Conservation (phyloP, 1,140 invertebrate genomes). For the Pseudachorutes palmiensis region DNA sequence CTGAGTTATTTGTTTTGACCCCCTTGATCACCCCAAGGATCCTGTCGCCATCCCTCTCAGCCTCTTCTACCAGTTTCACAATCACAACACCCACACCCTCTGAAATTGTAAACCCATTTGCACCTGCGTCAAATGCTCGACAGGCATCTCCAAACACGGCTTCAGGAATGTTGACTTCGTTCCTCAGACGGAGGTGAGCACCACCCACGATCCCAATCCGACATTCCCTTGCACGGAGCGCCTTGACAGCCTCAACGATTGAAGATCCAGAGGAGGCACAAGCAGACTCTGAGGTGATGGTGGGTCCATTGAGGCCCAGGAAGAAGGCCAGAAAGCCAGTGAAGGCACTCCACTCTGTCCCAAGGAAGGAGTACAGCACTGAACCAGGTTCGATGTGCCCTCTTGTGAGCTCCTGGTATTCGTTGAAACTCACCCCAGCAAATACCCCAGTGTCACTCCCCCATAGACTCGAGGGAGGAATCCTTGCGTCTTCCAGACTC, state of each 20-base stretch:
- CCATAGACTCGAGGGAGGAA: slow-evolving; percentile 40
- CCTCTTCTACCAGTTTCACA: slow-evolving; percentile 5
- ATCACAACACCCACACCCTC: slow-evolving; percentile 14
- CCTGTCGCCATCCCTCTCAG: slow-evolving; percentile 9
- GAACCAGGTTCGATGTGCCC: not conserved
- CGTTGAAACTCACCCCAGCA: slow-evolving; percentile 42
- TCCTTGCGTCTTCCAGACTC: slow-evolving; percentile 53
- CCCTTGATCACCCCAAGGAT: slow-evolving; percentile 13
- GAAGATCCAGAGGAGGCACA: slow-evolving; percentile 19
- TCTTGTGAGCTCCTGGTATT: not conserved
- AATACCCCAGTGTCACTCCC: slow-evolving; percentile 50
- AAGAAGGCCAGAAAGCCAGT: slow-evolving; percentile 14
- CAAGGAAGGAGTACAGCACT: slow-evolving; percentile 13
- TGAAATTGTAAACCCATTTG: slow-evolving; percentile 2
- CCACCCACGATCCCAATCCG: not conserved
- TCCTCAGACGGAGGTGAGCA: not conserved
- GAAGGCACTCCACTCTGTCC: slow-evolving; percentile 18
- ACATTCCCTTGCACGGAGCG: not conserved
- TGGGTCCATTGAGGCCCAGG: slow-evolving; percentile 26
- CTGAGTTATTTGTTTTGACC: slow-evolving; percentile 44
- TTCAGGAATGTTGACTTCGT: not conserved
- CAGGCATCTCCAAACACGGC: slow-evolving; percentile 27
- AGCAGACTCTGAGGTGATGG: slow-evolving; percentile 14
- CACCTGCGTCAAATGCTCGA: slow-evolving; percentile 39
- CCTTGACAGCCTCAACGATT: not conserved